Conservation (phyloP, 2,113 vertebrate genomes). For the Grus americana region DNA sequence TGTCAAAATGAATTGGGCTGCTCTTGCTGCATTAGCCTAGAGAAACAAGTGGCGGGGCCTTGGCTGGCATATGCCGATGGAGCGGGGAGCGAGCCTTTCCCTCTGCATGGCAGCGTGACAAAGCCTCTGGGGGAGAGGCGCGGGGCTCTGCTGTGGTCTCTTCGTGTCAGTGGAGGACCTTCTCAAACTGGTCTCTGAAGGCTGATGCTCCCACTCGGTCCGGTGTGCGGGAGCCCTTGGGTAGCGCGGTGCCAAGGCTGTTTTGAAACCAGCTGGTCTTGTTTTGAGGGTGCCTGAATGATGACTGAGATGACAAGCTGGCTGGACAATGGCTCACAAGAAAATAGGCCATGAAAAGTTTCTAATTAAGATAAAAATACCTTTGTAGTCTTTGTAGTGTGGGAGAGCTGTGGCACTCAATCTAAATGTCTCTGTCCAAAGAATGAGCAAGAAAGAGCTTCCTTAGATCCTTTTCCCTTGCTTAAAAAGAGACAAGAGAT, state of each 20-base stretch:
- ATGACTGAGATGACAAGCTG: background rate
- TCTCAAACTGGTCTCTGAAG: background rate
- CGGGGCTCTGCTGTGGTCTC: background rate
- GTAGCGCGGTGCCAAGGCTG: background rate
- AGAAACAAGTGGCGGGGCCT: background rate
- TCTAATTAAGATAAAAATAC: conserved; percentile 49
- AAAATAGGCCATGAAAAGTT: conserved; percentile 48
- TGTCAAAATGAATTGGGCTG: conserved; percentile 40
- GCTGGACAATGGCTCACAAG: background rate
- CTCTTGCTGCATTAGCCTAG: background rate
- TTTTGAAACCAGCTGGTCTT: conserved; percentile 11
- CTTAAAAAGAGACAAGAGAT: conserved; percentile 30
- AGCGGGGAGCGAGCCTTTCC: background rate
- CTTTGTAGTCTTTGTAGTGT: conserved; percentile 3
- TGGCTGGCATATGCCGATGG: background rate
- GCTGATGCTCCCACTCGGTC: conserved; percentile 20
- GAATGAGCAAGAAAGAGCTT: background rate
- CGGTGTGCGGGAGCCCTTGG: background rate
- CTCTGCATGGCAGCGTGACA: background rate
- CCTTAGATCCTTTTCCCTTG: conserved; percentile 21
- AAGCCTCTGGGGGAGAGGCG: background rate
- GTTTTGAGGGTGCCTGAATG: background rate
- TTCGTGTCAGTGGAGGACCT: background rate
- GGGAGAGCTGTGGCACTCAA: rapidly evolving
- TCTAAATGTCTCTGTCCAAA: conserved; percentile 23